Percentiles rank a stretch among this genome's conserved stretches.
These are phyloP conservation scores for Tetramorium simillimum DNA, from an alignment of 1,140 invertebrate species.

Conservation along the genomic window DNA sequence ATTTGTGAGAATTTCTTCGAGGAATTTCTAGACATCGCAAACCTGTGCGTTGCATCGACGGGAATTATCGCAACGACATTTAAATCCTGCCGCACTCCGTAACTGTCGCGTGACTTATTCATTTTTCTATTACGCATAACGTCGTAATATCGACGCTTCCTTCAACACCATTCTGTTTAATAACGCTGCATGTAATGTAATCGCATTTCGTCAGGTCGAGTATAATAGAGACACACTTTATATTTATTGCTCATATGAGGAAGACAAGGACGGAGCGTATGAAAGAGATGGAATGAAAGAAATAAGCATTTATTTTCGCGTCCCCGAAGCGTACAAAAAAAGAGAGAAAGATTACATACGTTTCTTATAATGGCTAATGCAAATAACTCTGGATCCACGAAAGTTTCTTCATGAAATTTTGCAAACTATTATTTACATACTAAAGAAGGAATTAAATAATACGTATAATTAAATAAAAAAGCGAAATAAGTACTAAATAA, in stretches of 20 bases:
- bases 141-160: conserved; percentile 2
- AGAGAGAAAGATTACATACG: conserved; percentile 7
- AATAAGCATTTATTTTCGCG: neutral
- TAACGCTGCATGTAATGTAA: conserved; percentile 35
- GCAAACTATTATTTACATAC: neutral
- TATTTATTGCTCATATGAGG: conserved; percentile 33
- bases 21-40: neutral
- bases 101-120: neutral
- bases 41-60: neutral
- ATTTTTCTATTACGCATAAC: neutral
- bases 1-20: neutral
- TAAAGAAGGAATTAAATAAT: neutral
- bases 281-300: conserved; percentile 27
- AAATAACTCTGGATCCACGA: conserved; percentile 4
- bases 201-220: conserved; percentile 23
- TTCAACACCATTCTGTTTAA: conserved; percentile 18
- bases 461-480: neutral
- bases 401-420: neutral
- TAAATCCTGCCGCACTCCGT: conserved; percentile 32
- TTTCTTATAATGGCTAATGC: conserved; percentile 25
- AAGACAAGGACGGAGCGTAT: neutral
- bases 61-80: conserved; percentile 19
- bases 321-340: conserved; percentile 24
- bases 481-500: neutral
- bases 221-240: conserved; percentile 30